A percentile compares a stretch with the other conserved stretches of the same genome.
Conservation (phyloP, 2,888 invertebrate genomes). For the Osmoderma eremita region DNA sequence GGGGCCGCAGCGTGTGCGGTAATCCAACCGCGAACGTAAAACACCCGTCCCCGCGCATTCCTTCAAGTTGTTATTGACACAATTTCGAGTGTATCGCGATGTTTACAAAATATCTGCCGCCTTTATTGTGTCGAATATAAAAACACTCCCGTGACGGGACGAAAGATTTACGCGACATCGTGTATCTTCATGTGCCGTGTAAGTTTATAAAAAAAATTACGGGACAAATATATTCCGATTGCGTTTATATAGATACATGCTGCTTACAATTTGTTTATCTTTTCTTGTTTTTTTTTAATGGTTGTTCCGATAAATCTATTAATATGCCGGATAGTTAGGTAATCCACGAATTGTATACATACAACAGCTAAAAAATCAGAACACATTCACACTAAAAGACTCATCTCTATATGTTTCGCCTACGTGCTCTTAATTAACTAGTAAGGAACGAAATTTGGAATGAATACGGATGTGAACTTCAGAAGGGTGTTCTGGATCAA, state of each 20-base stretch:
- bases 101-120: conserved; percentile 22
- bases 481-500: no score
- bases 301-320: conserved; percentile 18
- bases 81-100: conserved; percentile 19
- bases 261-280: conserved; percentile 10
- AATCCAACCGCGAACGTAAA: conserved; percentile 12
- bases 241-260: no score
- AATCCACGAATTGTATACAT: background rate
- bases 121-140: conserved; percentile 23
- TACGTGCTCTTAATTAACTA: no score
- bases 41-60: conserved; percentile 21
- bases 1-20: conserved; percentile 15
- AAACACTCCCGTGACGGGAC: background rate
- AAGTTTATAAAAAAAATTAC: conserved; percentile 18
- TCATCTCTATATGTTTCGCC: no score
- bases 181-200: conserved; percentile 1
- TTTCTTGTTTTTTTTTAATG: conserved; percentile 9
- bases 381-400: no score
- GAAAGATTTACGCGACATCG: conserved; percentile 15
- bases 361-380: no score
- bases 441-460: no score
- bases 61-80: conserved; percentile 25
- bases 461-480: no score
- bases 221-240: conserved; percentile 7
- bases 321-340: background rate